Evolutionary conservation across 2,113 vertebrate genomes (phyloP).

Genomic region (Apteryx owenii): DNA sequence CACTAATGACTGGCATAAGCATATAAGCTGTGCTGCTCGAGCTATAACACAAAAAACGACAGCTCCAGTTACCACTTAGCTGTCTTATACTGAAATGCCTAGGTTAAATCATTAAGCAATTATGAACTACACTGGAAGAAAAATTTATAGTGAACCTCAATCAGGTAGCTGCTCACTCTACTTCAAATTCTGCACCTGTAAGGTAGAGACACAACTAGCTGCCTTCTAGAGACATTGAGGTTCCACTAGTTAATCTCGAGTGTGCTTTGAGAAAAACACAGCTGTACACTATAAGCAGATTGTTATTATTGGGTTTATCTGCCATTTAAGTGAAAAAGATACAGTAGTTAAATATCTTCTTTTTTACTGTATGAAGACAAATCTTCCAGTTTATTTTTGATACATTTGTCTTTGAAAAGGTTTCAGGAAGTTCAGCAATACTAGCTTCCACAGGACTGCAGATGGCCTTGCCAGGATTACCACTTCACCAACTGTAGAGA

Average conservation of each 20-base stretch:
- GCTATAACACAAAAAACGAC: neutral
- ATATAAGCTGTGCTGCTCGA: neutral
- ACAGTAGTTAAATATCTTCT: neutral
- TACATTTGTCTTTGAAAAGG: neutral
- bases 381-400: neutral
- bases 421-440: no score
- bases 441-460: no score
- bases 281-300: neutral
- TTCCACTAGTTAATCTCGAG: neutral
- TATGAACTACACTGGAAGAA: neutral
- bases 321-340: neutral
- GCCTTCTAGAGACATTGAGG: neutral
- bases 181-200: neutral
- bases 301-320: neutral
- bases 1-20: neutral
- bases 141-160: neutral
- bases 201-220: neutral
- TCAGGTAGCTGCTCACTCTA: neutral
- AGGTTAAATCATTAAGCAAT: neutral
- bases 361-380: neutral
- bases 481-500: neutral
- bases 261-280: neutral
- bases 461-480: neutral
- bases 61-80: neutral
- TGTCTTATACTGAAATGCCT: neutral